These are phyloP conservation scores for Neomorphus geoffroyi DNA, from an alignment of 2,797 vertebrate species.

Conservation along the genomic window DNA sequence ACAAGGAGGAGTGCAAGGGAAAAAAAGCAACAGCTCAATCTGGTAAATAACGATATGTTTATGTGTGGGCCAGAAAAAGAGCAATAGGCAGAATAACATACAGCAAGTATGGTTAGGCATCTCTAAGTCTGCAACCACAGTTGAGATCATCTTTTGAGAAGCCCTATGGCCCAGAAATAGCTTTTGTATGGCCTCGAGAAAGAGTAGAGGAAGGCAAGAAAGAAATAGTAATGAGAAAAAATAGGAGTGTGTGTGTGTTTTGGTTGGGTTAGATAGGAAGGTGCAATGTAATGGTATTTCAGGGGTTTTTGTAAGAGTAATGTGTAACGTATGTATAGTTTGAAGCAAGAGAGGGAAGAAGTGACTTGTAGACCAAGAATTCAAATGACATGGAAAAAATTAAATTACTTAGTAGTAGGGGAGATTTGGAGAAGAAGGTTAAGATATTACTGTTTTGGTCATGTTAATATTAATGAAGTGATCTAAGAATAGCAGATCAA, in stretches of 20 bases:
- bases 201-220: neutral
- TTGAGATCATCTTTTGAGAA: neutral
- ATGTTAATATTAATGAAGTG: neutral
- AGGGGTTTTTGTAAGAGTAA: neutral
- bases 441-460: neutral
- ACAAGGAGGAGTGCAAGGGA: accelerated
- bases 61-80: neutral
- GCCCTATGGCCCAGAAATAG: neutral
- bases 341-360: neutral
- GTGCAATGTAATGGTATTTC: neutral
- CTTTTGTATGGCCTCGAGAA: neutral
- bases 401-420: neutral
- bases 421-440: neutral
- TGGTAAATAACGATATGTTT: neutral
- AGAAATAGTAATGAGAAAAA: neutral
- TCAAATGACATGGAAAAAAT: neutral
- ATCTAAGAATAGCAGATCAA: constrained; percentile 10
- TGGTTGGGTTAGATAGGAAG: neutral
- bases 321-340: neutral
- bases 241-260: neutral
- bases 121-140: neutral
- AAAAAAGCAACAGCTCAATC: neutral
- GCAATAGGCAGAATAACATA: neutral
- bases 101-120: neutral
- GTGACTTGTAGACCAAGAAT: neutral